Evolutionary conservation across 1,140 invertebrate genomes (phyloP), one percentile per base, ranked within the genome.

Genomic region (Neoseiulus cucumeris): DNA sequence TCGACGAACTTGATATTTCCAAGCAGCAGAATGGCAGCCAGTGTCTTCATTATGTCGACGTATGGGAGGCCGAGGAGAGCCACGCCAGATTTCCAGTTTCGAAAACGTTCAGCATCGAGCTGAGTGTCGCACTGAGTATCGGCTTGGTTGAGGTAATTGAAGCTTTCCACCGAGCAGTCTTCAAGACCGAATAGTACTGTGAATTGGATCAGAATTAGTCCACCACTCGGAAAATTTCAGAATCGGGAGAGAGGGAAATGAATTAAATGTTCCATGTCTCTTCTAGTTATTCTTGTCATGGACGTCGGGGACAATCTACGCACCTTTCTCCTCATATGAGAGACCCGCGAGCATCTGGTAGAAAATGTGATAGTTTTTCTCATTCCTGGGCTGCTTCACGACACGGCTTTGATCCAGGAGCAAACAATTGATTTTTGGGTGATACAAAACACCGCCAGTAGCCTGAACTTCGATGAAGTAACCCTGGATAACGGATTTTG

Each of bases 331-430:
- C 70, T 94, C 90, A 51, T 82, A 75, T 14, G 84, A 84, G 1
- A 96, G 80, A 2, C 91, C 91, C 17, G 89, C 89, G 28, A 96
- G 78, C 85, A 96, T 87, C 78, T 96, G 91, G 78, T 96, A 96
- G 79, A 96, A 96, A 73, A 95, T 93, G 73, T 95, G 91, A 74
- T 93, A 96, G 77, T 94, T 95, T 72, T 91, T 91, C 76, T 94
- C 91, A 72, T 86, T 84, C 7, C 84, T 79, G 68, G 89, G 77
- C 5, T 87, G 87, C 30, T 83, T 79, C 66, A 92, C 90, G 17
- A 94, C 89, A 64, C 91, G 82, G 30, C 87, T 91, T 77, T 94
- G 72, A 73, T 95, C 90, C 68, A 91, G 76, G 77, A 93, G 93
- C 73, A 93, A 93, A 75, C 89, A 93, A 74, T 94, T 90, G 69